These are phyloP conservation scores for Oceanodroma leucorhoa DNA, from an alignment of 2,797 vertebrate genomes.

Conservation along the genomic window DNA sequence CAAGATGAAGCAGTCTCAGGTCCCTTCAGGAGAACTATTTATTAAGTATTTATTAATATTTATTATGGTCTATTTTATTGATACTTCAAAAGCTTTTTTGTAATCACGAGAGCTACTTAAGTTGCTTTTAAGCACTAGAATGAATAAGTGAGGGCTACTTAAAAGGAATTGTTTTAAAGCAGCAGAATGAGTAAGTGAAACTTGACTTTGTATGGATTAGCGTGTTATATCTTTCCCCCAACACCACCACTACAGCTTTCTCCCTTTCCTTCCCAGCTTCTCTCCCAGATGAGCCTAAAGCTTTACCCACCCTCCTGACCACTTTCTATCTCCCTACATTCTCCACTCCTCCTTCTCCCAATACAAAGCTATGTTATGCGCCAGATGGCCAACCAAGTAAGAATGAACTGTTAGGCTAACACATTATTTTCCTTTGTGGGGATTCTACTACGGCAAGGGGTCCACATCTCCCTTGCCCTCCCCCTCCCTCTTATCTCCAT, in stretches of 20 bases:
- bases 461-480: neutral
- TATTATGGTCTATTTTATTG: neutral
- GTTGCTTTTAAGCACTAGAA: neutral
- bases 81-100: neutral
- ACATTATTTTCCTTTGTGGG: neutral
- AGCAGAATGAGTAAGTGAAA: neutral
- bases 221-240: neutral
- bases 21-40: neutral
- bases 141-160: neutral
- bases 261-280: neutral
- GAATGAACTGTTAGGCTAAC: neutral
- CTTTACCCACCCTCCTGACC: neutral
- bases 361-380: rapidly evolving
- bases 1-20: neutral
- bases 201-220: neutral
- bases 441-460: neutral
- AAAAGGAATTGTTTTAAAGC: neutral
- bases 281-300: neutral
- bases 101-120: neutral
- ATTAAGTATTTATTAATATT: neutral
- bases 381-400: neutral
- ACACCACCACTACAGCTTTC: neutral
- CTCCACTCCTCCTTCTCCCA: neutral
- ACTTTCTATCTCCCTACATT: neutral
- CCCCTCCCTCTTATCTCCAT: neutral